Evolutionary conservation across 2,113 vertebrate genomes (phyloP).

Genomic region (Columbina picui): DNA sequence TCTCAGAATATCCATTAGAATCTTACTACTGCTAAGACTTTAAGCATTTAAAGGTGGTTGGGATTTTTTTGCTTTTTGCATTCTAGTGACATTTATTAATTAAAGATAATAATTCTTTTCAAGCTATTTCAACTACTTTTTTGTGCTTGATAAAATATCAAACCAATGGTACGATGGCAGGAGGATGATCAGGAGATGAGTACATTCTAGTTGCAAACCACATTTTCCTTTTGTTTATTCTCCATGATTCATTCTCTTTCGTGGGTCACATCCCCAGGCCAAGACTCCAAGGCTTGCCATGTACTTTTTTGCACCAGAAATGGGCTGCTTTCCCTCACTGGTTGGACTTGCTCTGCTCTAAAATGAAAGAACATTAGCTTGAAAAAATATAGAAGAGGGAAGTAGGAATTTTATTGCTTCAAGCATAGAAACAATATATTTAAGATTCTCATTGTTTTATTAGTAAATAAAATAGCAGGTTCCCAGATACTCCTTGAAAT

Average conservation of each 20-base stretch:
- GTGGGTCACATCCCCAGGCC: not conserved
- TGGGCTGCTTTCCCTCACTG: not conserved
- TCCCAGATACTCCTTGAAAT: not conserved
- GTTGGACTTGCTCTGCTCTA: not conserved
- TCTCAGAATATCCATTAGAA: not conserved
- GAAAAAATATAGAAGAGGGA: not conserved
- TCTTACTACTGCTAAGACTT: not conserved
- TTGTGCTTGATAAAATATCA: not conserved
- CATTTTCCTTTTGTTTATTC: not conserved
- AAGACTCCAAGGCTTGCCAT: not conserved
- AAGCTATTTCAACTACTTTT: not conserved
- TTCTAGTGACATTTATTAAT: not conserved
- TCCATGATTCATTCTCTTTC: not conserved
- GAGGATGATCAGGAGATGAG: not conserved
- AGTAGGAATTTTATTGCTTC: not conserved
- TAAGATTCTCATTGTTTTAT: not conserved
- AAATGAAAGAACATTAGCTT: not conserved
- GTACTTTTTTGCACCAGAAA: not conserved
- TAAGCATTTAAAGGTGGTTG: not conserved
- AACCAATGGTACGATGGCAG: not conserved
- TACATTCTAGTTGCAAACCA: not conserved
- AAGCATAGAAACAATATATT: not conserved
- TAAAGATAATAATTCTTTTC: not conserved
- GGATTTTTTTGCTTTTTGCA: not conserved
- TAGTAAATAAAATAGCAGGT: not conserved